Conservation (phyloP, 2,113 vertebrate genomes). For the Aegotheles bennettii region DNA sequence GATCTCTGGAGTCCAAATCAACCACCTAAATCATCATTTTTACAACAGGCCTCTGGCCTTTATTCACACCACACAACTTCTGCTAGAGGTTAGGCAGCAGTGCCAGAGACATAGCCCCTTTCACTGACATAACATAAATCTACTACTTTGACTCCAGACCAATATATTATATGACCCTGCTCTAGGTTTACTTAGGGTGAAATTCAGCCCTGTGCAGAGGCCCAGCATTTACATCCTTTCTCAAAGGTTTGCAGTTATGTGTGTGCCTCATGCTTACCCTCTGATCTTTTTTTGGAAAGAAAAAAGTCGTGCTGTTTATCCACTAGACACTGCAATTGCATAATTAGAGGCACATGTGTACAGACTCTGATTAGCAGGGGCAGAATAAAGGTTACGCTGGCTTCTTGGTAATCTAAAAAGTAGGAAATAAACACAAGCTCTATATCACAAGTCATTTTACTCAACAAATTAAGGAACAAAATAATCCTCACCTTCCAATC, state of each 20-base stretch:
- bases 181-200: neutral
- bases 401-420: neutral
- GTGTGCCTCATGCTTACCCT: neutral
- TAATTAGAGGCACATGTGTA: neutral
- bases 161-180: neutral
- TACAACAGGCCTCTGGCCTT: conserved; percentile 34
- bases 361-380: neutral
- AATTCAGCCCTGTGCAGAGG: neutral
- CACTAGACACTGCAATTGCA: neutral
- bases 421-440: neutral
- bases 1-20: neutral
- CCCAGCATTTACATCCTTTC: neutral
- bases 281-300: neutral
- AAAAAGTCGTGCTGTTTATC: neutral
- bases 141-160: neutral
- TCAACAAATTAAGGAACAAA: neutral
- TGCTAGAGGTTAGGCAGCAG: conserved; percentile 24
- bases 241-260: neutral
- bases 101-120: conserved; percentile 17
- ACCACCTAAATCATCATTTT: conserved; percentile 29
- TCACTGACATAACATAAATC: conserved; percentile 32
- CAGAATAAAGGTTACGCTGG: neutral
- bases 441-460: neutral
- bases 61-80: conserved; percentile 37
- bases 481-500: neutral